phyloP scores from a whole-genome alignment of 2,113 vertebrate species.

The Leucopternis melanops region DNA sequence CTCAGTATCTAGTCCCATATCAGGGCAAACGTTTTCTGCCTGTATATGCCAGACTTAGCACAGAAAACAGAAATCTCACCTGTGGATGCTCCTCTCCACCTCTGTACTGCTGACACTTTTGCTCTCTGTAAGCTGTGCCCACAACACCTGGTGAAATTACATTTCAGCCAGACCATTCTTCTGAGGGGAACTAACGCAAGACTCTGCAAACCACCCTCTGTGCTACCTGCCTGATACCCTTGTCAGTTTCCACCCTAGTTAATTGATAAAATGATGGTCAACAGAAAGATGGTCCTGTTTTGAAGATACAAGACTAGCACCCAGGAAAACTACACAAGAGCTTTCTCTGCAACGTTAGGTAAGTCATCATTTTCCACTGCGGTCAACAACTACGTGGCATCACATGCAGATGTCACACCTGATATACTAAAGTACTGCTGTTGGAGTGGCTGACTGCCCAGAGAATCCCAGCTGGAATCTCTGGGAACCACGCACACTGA shows the following conservation, averaged over 20 bases:
- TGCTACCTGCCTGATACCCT: neutral
- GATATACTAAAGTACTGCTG: neutral
- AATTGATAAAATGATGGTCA: neutral
- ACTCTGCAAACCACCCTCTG: neutral
- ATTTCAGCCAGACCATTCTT: neutral
- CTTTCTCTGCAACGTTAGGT: neutral
- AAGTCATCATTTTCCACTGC: neutral
- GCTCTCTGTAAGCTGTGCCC: neutral
- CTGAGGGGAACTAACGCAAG: neutral
- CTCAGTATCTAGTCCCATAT: neutral
- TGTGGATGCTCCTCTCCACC: neutral
- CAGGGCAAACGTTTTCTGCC: neutral
- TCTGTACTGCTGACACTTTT: neutral
- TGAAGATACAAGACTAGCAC: neutral
- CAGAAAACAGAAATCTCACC: neutral
- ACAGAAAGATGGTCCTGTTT: neutral
- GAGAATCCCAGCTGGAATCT: neutral
- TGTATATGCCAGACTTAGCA: neutral
- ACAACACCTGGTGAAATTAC: neutral
- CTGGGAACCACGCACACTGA: neutral
- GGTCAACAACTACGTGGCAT: rapidly evolving
- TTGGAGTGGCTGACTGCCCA: neutral
- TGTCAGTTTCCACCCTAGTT: too few relatives aligned
- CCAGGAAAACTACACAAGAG: neutral
- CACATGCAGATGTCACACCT: neutral